Evolutionary conservation across 2,113 vertebrate species (phyloP), one percentile per base, ranked within the genome.

Genomic region (western clawed frog (Xenopus tropicalis)): DNA sequence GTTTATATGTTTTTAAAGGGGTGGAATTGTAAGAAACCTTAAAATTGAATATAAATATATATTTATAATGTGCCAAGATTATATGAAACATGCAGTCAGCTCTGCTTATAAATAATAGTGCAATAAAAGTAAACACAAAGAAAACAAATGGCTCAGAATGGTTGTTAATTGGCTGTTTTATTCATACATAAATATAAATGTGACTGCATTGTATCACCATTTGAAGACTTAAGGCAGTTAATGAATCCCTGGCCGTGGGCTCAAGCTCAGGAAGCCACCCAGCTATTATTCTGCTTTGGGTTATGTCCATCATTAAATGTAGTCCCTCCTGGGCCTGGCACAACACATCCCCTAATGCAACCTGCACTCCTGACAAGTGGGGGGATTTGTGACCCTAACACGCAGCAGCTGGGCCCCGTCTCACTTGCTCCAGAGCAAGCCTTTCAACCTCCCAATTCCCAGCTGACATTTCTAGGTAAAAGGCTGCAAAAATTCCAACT

Each of bases 401-500:
- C 46, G 43, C 57, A 75, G 73, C 73, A 75, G 73, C 73, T 75
- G 73, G 66, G 73, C 46, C 46, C 58, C 54, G 56, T 75, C 73
- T 69, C 19, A 25, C 58, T 63, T 75, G 48, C 66, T 63, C 57
- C 58, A 75, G 66, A 63, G 69, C 64, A 75, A 44, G 44, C 66
- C 73, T 75, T 75, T 69, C 66, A 69, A 56, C 73, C 73, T 59
- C 29, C 44, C 66, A 69, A 75, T 75, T 75, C 73, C 73, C 73
- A 75, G 25, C 10, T 75, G 73, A 63, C 46, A 20, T 62, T 54
- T 62, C 67, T 62, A 43, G 29, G 73, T 69, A 75, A 69, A 62
- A 69, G 58, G 14, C 59, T n/a, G 58, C 66, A 56, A 63, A 75
- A 75, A 74, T 63, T 69, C 66, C 73, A 68, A 24, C 56, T 51